phyloP scores from a whole-genome alignment of 2,113 vertebrate species.

The Cnemophilus loriae region DNA sequence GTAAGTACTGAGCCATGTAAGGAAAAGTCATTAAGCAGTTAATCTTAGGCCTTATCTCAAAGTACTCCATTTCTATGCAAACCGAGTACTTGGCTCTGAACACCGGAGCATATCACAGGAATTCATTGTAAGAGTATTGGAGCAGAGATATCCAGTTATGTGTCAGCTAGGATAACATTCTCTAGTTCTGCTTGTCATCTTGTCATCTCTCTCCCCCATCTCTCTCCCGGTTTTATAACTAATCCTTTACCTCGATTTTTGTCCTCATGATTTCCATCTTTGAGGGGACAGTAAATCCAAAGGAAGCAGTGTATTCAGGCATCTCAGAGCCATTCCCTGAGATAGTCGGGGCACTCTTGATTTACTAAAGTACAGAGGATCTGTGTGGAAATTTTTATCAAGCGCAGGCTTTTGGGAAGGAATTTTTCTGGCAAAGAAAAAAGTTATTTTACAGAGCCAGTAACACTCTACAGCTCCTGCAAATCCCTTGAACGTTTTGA shows the following conservation, averaged over 20 bases:
- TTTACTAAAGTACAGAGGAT: neutral
- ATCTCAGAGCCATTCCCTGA: neutral
- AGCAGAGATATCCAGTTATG: neutral
- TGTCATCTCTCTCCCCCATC: neutral
- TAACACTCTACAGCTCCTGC: neutral
- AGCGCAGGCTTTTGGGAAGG: neutral
- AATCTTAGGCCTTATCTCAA: neutral
- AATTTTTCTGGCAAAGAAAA: neutral
- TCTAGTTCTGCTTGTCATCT: neutral
- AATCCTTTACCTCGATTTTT: neutral
- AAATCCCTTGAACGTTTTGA: neutral
- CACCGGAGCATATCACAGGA: neutral
- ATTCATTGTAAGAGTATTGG: neutral
- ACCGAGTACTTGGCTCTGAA: neutral
- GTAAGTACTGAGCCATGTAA: neutral
- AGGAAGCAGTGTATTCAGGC: neutral
- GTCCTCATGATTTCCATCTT: neutral
- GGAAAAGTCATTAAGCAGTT: neutral
- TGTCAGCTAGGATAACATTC: neutral
- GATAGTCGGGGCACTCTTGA: fast-evolving
- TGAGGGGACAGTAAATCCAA: neutral
- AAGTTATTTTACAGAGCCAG: neutral
- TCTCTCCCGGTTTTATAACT: neutral
- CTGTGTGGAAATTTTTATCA: neutral
- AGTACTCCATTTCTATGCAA: neutral